phyloP scores from a whole-genome alignment of 2,797 vertebrate genomes.

The Philypnodon macrostomus region DNA sequence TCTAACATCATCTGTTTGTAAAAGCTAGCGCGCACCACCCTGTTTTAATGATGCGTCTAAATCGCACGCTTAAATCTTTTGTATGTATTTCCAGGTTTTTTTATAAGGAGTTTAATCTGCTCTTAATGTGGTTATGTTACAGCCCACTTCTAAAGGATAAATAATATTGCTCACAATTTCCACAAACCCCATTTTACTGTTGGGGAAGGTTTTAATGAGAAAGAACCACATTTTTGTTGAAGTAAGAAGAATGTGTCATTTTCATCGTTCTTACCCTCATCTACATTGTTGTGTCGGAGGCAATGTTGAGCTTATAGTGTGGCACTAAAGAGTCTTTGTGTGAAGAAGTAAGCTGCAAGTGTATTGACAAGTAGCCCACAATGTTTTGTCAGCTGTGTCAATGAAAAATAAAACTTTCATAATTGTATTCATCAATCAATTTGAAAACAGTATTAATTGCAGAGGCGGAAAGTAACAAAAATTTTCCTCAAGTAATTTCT shows the following conservation, averaged over 20 bases:
- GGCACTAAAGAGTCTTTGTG: too few species aligned
- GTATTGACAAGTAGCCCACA: too few species aligned
- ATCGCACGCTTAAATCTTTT: conserved; percentile 65
- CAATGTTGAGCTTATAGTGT: not conserved
- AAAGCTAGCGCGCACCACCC: conserved; percentile 36
- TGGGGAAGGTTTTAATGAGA: conserved; percentile 36
- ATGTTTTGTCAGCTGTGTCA: too few species aligned
- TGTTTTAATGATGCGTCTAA: conserved; percentile 45
- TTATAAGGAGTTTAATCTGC: conserved; percentile 56
- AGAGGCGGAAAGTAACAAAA: too few species aligned
- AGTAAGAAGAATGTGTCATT: conserved; percentile 26
- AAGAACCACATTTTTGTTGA: conserved; percentile 11
- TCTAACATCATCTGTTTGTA: conserved; percentile 40
- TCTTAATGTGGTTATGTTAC: conserved; percentile 56
- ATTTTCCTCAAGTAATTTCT: too few species aligned
- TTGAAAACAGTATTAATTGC: too few species aligned
- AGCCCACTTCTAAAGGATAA: conserved; percentile 48
- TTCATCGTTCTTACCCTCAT: conserved; percentile 1
- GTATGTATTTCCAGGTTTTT: conserved; percentile 50
- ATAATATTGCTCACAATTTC: conserved; percentile 51
- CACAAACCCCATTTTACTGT: conserved; percentile 9
- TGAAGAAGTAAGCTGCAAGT: too few species aligned
- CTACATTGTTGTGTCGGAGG: conserved; percentile 21
- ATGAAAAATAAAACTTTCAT: too few species aligned
- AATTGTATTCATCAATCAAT: too few species aligned